Evolutionary conservation across 2,888 invertebrate genomes (phyloP), one percentile per base, ranked within the genome.

Genomic region (Apodemia zela): DNA sequence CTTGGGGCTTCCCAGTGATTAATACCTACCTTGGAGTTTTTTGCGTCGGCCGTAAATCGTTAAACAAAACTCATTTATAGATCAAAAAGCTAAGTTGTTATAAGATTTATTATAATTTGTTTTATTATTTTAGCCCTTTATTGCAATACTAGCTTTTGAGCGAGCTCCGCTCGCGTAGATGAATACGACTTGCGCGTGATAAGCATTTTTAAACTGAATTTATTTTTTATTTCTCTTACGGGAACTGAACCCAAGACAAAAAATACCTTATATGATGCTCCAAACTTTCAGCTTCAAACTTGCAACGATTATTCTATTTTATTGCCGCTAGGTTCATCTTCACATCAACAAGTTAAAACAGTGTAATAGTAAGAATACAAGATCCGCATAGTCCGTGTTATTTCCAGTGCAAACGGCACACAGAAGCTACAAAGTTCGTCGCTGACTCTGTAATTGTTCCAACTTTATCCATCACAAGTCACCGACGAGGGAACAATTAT

Each of bases 31-130:
- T 61, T 61, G 21, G 54, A 54, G 35, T 61, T 54, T 62, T 38
- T 62, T 58, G 13, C 57, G 58, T 58, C 29, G 45, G 29, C 58
- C 45, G 47, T 62, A 62, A 62, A 62, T 62, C 45, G 58, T 58
- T 54, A 18, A 18, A 13, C 51, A 18, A 62, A 62, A 62, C 57
- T 57, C 62, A 62, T 62, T 47, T 58, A 57, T 54, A 62, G 62
- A 62, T 62, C 51, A 51, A 51, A 51, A 51, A 21, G 38, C 38
- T 38, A 38, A 38, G 51, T 21, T 51, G 17, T 51, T 21, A 11
- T 21, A 51, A 51, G 51, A 51, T 51, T 51, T 21, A 21, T 51
- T 21, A 11, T 21, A 2, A 13, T 17, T 21, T 47, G 8, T 47
- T 17, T 38, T 11, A 38, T 13, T 38, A 3, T 17, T 47, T 51